Evolutionary conservation across 2,888 invertebrate species (phyloP).

Genomic region (Cosmorhoe ocellata): DNA sequence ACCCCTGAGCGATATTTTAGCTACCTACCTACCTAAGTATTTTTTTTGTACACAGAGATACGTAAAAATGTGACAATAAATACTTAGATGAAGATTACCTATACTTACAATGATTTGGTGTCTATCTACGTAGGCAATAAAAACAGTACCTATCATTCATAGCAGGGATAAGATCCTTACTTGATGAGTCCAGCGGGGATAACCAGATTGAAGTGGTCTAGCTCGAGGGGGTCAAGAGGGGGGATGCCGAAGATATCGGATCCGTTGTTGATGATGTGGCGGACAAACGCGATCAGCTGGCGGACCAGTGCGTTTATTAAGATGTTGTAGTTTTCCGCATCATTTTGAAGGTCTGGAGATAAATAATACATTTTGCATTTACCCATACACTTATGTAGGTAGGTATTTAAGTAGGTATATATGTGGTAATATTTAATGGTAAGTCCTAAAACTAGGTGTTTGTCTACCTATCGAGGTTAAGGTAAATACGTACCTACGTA

Average conservation of each 20-base stretch:
- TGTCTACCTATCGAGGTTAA: too few relatives aligned
- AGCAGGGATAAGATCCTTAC: constrained; percentile 55
- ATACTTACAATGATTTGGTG: too few relatives aligned
- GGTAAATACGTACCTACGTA: too few relatives aligned
- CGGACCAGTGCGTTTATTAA: constrained; percentile 55
- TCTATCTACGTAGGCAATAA: too few relatives aligned
- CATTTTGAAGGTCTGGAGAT: constrained; percentile 18
- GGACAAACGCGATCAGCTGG: constrained; percentile 53
- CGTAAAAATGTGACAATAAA: too few relatives aligned
- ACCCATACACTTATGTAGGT: background rate
- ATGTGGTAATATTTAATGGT: too few relatives aligned
- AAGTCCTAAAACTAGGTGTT: too few relatives aligned
- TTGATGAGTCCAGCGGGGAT: constrained; percentile 63
- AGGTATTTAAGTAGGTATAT: background rate
- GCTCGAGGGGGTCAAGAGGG: constrained; percentile 58
- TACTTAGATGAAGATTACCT: too few relatives aligned
- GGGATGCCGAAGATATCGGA: constrained; percentile 53
- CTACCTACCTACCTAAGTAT: too few relatives aligned
- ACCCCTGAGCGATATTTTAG: too few relatives aligned
- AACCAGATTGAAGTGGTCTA: constrained; percentile 47
- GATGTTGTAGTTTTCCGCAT: constrained; percentile 40
- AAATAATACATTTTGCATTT: background rate
- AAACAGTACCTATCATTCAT: too few relatives aligned
- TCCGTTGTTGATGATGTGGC: constrained; percentile 59
- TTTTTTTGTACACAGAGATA: too few relatives aligned